Percentiles rank a stretch among this genome's conserved stretches.
Evolutionary conservation across 2,797 vertebrate species (phyloP).

Genomic region (Mallotus villosus): DNA sequence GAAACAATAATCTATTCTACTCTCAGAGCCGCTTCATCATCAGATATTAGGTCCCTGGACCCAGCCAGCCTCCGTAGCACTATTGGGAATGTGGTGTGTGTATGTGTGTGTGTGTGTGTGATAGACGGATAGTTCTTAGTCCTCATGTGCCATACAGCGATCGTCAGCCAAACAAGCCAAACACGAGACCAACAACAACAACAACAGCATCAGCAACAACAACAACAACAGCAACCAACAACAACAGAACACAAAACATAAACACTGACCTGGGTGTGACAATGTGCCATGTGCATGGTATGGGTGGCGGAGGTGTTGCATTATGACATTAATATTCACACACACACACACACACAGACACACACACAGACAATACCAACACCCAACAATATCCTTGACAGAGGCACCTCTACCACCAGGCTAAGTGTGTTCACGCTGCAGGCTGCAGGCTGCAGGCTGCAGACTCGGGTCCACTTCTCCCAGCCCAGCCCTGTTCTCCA

Average conservation of each 20-base stretch:
- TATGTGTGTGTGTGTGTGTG: no score
- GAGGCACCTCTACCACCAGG: conserved; percentile 53
- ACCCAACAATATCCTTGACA: conserved; percentile 1
- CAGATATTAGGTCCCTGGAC: no score
- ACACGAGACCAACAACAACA: no score
- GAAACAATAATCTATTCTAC: neutral
- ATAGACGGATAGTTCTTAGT: no score
- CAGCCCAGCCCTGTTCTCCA: conserved; percentile 52
- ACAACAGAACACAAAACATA: neutral
- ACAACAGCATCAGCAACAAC: no score
- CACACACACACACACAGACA: conserved; percentile 6
- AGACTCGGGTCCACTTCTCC: conserved; percentile 66
- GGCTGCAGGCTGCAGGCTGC: conserved; percentile 66
- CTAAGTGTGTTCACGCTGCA: conserved; percentile 72
- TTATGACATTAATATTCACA: conserved; percentile 14
- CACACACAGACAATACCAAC: conserved; percentile 17
- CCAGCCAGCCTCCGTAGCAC: no score
- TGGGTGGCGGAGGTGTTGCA: conserved; percentile 38
- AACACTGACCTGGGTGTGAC: neutral
- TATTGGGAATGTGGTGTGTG: no score
- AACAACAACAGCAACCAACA: neutral
- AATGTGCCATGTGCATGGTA: neutral
- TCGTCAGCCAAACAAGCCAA: no score
- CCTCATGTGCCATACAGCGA: no score
- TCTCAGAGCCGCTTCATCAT: neutral